Evolutionary conservation across 2,113 vertebrate species (phyloP).

Genomic region (Butastur rufipennis): DNA sequence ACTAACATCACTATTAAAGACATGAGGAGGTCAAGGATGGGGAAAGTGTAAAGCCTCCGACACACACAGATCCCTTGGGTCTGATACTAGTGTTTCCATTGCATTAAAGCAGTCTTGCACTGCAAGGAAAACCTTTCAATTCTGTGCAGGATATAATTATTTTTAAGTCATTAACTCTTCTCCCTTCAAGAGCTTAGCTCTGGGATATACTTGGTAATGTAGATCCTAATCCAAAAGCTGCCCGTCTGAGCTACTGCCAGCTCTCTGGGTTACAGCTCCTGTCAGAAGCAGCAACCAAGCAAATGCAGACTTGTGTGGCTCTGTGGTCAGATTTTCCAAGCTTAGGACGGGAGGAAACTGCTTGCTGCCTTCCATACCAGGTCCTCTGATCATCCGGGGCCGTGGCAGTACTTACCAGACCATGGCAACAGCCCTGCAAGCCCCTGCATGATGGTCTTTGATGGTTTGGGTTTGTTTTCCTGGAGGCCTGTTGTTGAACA

Average conservation of each 20-base stretch:
- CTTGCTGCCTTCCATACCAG: neutral
- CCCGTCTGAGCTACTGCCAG: neutral
- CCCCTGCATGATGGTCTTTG: neutral
- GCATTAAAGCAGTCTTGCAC: neutral
- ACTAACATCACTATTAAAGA: neutral
- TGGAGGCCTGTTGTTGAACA: neutral
- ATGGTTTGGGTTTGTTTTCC: neutral
- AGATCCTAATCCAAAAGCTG: neutral
- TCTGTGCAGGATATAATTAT: neutral
- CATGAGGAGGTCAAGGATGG: neutral
- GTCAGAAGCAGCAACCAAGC: neutral
- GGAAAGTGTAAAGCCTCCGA: neutral
- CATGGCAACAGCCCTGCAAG: neutral
- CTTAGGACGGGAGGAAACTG: neutral
- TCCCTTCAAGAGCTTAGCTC: neutral
- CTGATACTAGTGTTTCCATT: neutral
- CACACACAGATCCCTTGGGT: neutral
- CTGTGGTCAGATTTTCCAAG: accelerated
- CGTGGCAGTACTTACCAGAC: neutral
- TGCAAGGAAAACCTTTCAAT: neutral
- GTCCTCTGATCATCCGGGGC: neutral
- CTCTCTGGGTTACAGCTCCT: neutral
- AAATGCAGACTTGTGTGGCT: neutral
- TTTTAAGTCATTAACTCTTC: neutral
- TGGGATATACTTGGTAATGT: neutral